phyloP scores from a whole-genome alignment of 2,797 vertebrate genomes.

The Gymnodraco acuticeps region DNA sequence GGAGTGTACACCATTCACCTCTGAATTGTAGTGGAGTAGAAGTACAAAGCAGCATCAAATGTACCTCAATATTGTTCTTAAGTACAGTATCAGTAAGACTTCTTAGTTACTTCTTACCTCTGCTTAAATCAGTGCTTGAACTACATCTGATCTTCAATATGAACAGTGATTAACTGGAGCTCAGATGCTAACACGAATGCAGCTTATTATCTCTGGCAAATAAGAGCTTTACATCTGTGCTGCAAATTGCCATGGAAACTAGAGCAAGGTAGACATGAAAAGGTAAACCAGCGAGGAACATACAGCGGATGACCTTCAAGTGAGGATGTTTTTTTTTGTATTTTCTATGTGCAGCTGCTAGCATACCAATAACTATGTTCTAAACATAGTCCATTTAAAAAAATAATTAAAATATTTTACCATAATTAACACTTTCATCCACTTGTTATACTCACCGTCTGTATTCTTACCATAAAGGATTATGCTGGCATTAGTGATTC shows the following conservation, averaged over 20 bases:
- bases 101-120: no score
- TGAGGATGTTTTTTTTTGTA: neutral
- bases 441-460: neutral
- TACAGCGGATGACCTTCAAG: neutral
- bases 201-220: neutral
- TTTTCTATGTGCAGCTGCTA: neutral
- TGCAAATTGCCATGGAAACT: slow-evolving; percentile 49
- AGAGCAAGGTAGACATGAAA: slow-evolving; percentile 3
- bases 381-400: neutral
- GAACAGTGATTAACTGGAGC: slow-evolving; percentile 6
- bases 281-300: neutral
- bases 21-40: no score
- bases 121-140: neutral
- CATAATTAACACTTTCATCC: neutral
- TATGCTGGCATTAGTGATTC: slow-evolving; percentile 97
- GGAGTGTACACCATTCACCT: no score
- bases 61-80: no score
- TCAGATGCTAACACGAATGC: neutral
- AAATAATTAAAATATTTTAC: neutral
- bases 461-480: slow-evolving; percentile 92
- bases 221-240: neutral
- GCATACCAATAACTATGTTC: neutral
- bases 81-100: no score
- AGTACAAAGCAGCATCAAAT: no score
- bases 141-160: neutral